Evolutionary conservation across 2,113 vertebrate species (phyloP), one percentile per base, ranked within the genome.

Genomic region (Mirza zaza): DNA sequence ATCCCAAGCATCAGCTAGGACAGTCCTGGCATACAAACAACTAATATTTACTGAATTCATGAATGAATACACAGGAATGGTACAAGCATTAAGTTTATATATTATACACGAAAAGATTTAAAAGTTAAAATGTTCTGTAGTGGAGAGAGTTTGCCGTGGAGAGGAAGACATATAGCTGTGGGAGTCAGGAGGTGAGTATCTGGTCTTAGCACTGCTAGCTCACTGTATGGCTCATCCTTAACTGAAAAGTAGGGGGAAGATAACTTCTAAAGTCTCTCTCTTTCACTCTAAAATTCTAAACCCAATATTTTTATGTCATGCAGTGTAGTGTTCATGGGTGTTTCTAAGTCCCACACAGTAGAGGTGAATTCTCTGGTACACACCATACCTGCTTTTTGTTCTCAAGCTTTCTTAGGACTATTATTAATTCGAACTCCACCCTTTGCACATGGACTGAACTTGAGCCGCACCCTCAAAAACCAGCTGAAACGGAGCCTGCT

Each of bases 381-480:
- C 8, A 9, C 25, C 32, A 7, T 29, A 52, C 18, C 50, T 87
- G 12, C n/a, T 77, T 61, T 83, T 84, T 55, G 57, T 50, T 55
- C n/a, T 76, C 48, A 55, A n/a, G 18, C 36, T 93, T 93, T 70
- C 82, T 94, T 63, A 23, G 52, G 32, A 12, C 20, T 52, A 2
- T 52, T 55, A 65, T 52, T 67, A 42, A 84, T n/a, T 32, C 20
- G 45, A 82, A n/a, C 50, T 75, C 63, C 70, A 57, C n/a, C 36
- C 32, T 90, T 85, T 75, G 55, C 87, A 29, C 50, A 23, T n/a
- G 73, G 21, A 42, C 67, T 55, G 18, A 84, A 76, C 85, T 87
- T 29, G 25, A 84, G 57, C 18, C 90, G 63, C 79, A 67, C 68
- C 32, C 84, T 63, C 45, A 42, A 70, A 83, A 70, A 42, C 27